phyloP scores from a whole-genome alignment of 1,140 invertebrate genomes.

The Drosophila burlai region DNA sequence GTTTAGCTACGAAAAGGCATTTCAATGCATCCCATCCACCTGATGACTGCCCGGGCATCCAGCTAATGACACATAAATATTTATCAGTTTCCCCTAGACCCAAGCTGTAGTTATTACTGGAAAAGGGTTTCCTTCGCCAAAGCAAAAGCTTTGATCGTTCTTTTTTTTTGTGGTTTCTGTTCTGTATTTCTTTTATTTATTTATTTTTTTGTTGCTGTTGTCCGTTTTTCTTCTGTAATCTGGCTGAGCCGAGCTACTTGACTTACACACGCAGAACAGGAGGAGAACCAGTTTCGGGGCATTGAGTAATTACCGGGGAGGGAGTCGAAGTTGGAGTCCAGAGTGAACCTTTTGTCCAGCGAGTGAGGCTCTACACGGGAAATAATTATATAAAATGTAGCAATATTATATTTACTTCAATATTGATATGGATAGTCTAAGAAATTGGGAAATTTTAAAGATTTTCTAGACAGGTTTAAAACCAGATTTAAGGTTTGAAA shows the following conservation, averaged over 20 bases:
- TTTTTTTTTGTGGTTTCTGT: constrained; percentile 18
- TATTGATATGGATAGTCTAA: no score
- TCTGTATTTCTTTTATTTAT: constrained; percentile 12
- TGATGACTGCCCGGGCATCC: constrained; percentile 61
- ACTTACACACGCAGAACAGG: constrained; percentile 73
- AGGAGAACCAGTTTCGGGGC: constrained; percentile 71
- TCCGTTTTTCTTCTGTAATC: constrained; percentile 67
- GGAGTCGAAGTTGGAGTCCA: constrained; percentile 4
- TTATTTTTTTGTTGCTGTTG: constrained; percentile 3
- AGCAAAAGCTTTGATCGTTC: constrained; percentile 59
- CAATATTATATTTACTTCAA: not conserved
- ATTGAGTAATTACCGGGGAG: constrained; percentile 73
- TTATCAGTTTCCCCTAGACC: constrained; percentile 49
- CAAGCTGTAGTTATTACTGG: constrained; percentile 53
- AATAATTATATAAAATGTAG: not conserved
- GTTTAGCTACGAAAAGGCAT: constrained; percentile 44
- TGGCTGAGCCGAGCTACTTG: constrained; percentile 75
- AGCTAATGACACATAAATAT: constrained; percentile 81
- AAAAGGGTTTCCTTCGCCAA: constrained; percentile 65
- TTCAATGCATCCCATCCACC: constrained; percentile 69
- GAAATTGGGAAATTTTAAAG: not conserved
- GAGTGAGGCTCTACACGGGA: constrained; percentile 27
- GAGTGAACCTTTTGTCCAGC: constrained; percentile 68
- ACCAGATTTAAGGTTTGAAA: not conserved
- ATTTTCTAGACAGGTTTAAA: not conserved